Evolutionary conservation across 2,888 invertebrate genomes (phyloP), one percentile per base, ranked within the genome.

Genomic region (Amphipoea oculea): DNA sequence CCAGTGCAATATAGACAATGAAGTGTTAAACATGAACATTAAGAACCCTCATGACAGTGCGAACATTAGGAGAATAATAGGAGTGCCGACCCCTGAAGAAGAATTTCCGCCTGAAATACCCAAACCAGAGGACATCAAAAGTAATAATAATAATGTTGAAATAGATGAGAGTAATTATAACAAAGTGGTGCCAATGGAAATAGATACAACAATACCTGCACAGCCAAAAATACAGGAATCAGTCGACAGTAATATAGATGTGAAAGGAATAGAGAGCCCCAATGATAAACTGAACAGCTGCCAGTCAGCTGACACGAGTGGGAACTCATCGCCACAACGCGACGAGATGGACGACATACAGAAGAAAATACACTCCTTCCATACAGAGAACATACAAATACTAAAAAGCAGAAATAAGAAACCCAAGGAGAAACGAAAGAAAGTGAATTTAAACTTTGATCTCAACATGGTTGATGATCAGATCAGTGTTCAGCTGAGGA

Each of bases 311-410:
- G 97, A 97, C 88, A 97, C 97, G 6, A 97, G 97, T 88, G 96
- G 97, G 5, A 96, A 96, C 89, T 97, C 97, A 0, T 97, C 97
- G 0, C 97, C 97, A 0, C 96, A 96, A 73, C 93, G 96, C 9
- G 97, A 97, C 88, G 97, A 97, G 89, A 97, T 97, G 95, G 97
- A 97, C 86, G 97, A 97, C 88, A 97, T 97, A 76, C 97, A 97
- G 90, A 97, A 97, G 88, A 97, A 97, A 86, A 96, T 97, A 83
- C 97, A 97, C 88, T 97, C 97, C 60, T 98, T 98, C 91, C 97
- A 98, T 90, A 97, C 97, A 2, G 97, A 97, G 89, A 98, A 97
- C 90, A 97, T 98, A 83, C 96, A 97, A 84, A 97, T 97, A 88
- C 92, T 98, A 68, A 97, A 97, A 88, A 97, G 97, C 76, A 96